Evolutionary conservation across 2,888 invertebrate genomes (phyloP), one percentile per base, ranked within the genome.

Genomic region (Onchidella celtica): DNA sequence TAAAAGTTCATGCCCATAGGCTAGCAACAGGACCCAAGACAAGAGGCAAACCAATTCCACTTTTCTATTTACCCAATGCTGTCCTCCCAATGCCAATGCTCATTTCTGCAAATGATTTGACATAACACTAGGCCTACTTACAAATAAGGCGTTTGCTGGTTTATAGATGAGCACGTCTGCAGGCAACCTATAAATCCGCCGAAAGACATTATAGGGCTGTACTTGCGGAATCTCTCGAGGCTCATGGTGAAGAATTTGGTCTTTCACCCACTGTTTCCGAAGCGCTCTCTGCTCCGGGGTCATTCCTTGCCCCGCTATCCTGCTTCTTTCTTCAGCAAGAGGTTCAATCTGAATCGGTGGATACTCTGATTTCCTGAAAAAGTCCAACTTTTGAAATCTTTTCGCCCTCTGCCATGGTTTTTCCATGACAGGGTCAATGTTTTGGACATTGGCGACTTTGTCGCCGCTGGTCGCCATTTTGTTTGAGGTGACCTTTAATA

Each of bases 301-400:
- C 92, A 92, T 92, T 38, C 87, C 88, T 32, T 82, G 81, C 3
- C 85, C 87, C 3, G 86, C 81, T 38, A 92, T 66, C 32, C 93
- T 86, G 69, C 88, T 85, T 59, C 92, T 79, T 82, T 90, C 91
- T 79, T 85, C 79, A 2, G 91, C 88, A 81, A 92, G 73, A 4
- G 88, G 93, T 77, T 93, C 91, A 38, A 93, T 92, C 40, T 76
- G 83, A 84, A 93, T 89, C 3, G 92, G 92, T 29, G 91, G 90
- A 68, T 90, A 88, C 74, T 89, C 87, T 81, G 90, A 92, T 27
- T 91, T 91, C 36, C 86, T 83, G 40, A 86, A 85, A 11, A 74
- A 78, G 59, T 86, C 82, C 29, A 86, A 84, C 57, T 83, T 70
- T 21, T 79, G 34, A 75, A 89, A 83, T 61, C 87, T 85, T 79